phyloP scores from a whole-genome alignment of 2,113 vertebrate genomes.

The Pomatostomus ruficeps region DNA sequence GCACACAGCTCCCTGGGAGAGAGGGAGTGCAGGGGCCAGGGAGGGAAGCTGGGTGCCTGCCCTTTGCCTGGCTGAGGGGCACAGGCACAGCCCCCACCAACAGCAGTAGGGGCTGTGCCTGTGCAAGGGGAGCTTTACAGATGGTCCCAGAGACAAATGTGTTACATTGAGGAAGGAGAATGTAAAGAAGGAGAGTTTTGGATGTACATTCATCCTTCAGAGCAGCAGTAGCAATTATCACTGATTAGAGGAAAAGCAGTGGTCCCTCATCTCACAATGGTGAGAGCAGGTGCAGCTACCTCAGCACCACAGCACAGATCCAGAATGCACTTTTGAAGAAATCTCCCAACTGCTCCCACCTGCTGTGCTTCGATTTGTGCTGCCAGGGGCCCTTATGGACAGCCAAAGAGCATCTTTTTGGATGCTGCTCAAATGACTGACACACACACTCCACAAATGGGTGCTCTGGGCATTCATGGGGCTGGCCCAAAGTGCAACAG shows the following conservation, averaged over 20 bases:
- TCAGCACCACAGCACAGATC: background rate
- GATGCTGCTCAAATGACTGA: background rate
- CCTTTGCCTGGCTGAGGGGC: background rate
- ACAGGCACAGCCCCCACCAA: accelerated
- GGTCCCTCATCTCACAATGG: background rate
- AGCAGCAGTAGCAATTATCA: background rate
- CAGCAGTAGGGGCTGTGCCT: background rate
- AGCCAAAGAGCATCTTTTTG: background rate
- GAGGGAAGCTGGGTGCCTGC: background rate
- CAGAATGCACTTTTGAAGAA: background rate
- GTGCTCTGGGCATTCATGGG: background rate
- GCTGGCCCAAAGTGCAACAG: background rate
- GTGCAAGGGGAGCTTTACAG: background rate
- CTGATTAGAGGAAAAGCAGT: background rate
- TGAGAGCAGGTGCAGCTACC: background rate
- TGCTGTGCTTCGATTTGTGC: background rate
- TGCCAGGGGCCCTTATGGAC: background rate
- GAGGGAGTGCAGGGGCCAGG: background rate
- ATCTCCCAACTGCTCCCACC: background rate
- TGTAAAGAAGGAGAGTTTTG: background rate
- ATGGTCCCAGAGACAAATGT: background rate
- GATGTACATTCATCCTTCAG: background rate
- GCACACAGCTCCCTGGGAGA: background rate
- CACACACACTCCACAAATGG: background rate
- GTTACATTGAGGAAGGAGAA: background rate